phyloP scores from a whole-genome alignment of 1,140 invertebrate genomes.

The Papilio xuthus region DNA sequence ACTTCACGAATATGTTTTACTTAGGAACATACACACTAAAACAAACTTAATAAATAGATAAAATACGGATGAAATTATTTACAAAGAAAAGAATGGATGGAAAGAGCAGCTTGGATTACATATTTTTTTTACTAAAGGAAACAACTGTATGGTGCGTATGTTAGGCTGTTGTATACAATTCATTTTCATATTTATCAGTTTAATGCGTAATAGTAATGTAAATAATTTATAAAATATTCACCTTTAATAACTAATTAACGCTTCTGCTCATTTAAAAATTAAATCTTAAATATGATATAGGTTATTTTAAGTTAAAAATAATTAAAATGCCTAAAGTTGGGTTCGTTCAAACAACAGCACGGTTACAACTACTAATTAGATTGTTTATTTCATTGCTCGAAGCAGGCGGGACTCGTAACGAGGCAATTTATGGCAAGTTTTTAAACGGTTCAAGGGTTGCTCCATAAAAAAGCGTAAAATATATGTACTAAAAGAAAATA shows the following conservation, averaged over 20 bases:
- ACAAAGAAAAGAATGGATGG: too few species aligned
- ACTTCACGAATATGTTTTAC: background rate
- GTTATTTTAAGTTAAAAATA: background rate
- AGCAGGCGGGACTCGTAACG: conserved; percentile 4
- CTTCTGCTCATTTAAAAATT: background rate
- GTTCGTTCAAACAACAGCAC: background rate
- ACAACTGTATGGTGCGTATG: too few species aligned
- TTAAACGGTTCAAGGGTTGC: conserved; percentile 8
- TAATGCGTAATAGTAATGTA: too few species aligned
- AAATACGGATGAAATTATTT: too few species aligned
- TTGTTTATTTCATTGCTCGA: background rate
- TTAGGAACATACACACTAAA: background rate
- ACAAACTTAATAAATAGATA: background rate
- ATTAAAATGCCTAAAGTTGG: background rate
- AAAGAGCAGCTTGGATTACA: too few species aligned
- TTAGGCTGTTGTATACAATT: too few species aligned
- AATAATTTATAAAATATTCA: background rate
- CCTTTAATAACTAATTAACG: background rate
- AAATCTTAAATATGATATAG: background rate
- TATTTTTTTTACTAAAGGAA: too few species aligned
- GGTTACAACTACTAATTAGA: conserved; percentile 17
- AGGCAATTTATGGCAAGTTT: conserved; percentile 7
- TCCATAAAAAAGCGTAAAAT: background rate
- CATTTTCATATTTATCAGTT: too few species aligned
- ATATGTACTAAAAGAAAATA: background rate